These are phyloP conservation scores for Phrynosoma platyrhinos DNA, from an alignment of 2,113 vertebrate genomes.

Conservation along the genomic window DNA sequence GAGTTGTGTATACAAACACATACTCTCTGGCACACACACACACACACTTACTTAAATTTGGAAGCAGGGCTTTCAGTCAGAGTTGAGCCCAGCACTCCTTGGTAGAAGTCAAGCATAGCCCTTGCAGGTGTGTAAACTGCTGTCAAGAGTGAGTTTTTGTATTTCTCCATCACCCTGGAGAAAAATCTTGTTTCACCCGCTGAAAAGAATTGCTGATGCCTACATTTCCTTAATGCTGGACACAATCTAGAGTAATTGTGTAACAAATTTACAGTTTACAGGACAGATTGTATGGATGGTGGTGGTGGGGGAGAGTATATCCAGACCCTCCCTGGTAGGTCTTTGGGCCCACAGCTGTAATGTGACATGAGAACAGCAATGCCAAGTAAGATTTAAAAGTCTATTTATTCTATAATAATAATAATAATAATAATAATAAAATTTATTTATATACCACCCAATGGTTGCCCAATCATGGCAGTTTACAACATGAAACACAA, in stretches of 20 bases:
- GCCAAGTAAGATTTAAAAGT: background rate
- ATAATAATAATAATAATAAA: too few species aligned
- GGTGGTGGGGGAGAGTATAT: too few species aligned
- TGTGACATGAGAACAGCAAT: background rate
- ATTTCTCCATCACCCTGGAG: conserved; percentile 73
- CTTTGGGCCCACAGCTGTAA: background rate
- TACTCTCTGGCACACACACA: too few species aligned
- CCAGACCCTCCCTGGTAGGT: background rate
- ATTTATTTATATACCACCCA: too few species aligned
- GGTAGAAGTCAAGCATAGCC: background rate
- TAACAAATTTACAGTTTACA: background rate
- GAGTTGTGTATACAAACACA: background rate
- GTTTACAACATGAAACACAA: too few species aligned
- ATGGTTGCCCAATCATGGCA: too few species aligned
- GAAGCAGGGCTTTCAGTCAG: background rate
- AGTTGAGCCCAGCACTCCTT: background rate
- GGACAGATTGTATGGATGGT: too few species aligned
- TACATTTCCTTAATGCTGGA: background rate
- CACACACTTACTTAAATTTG: background rate
- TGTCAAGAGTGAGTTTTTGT: conserved; percentile 77
- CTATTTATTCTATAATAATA: background rate
- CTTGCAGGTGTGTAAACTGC: conserved; percentile 51
- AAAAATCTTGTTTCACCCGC: background rate
- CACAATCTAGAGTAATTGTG: background rate
- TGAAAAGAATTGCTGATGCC: conserved; percentile 56